Evolutionary conservation across 1,140 invertebrate species (phyloP).

Genomic region (Scaptomyza pallida): DNA sequence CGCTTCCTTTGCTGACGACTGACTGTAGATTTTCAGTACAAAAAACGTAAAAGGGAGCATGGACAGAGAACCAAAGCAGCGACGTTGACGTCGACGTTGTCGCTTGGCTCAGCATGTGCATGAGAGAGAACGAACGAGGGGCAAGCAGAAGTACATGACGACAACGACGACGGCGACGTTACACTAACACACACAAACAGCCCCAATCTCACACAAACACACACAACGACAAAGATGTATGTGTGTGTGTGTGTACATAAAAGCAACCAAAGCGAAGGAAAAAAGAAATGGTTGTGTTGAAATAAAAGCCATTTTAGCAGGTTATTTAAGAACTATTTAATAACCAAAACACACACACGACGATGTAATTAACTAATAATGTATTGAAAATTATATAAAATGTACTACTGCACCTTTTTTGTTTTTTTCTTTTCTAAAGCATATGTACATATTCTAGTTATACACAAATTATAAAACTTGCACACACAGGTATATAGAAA

Average conservation of each 20-base stretch:
- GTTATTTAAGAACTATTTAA: conserved; percentile 25
- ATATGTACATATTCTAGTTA: conserved; percentile 17
- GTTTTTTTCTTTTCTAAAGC: background rate
- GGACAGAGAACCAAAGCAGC: conserved; percentile 14
- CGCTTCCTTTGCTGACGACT: conserved; percentile 26
- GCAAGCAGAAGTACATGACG: conserved; percentile 56
- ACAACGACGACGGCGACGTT: conserved; percentile 50
- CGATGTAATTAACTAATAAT: conserved; percentile 46
- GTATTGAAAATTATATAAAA: conserved; percentile 31
- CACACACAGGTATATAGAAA: conserved; percentile 54
- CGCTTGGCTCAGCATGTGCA: conserved; percentile 42
- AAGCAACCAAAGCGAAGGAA: conserved; percentile 50
- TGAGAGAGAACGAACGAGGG: conserved; percentile 72
- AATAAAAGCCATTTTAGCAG: conserved; percentile 48
- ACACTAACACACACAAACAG: conserved; percentile 39
- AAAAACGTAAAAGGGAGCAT: conserved; percentile 45
- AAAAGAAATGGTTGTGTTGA: conserved; percentile 46
- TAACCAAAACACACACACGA: background rate
- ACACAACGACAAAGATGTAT: conserved; percentile 43
- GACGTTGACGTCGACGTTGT: conserved; percentile 26
- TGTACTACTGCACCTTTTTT: background rate
- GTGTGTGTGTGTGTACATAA: conserved; percentile 56
- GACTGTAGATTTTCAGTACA: conserved; percentile 40
- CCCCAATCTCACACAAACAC: conserved; percentile 35
- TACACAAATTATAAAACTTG: conserved; percentile 46